phyloP scores from a whole-genome alignment of 1,140 invertebrate species.

The Contarinia nasturtii region DNA sequence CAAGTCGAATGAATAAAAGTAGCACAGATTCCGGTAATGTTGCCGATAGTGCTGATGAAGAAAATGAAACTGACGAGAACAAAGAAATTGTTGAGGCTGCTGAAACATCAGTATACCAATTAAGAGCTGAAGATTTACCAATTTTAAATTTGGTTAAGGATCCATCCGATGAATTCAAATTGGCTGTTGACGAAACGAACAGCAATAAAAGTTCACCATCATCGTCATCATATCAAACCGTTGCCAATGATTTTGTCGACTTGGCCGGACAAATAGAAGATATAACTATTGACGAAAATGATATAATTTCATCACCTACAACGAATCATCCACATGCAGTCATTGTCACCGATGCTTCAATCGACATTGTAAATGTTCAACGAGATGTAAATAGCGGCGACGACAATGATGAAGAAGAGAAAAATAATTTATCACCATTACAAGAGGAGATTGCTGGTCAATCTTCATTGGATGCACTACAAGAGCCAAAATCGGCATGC shows the following conservation, averaged over 20 bases:
- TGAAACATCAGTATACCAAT: conserved; percentile 8
- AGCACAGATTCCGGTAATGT: conserved; percentile 25
- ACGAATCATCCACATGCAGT: conserved; percentile 23
- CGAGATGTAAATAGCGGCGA: conserved; percentile 16
- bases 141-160: not conserved
- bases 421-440: conserved; percentile 15
- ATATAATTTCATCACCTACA: not conserved
- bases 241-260: conserved; percentile 19
- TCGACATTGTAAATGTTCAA: conserved; percentile 32
- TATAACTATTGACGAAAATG: not conserved
- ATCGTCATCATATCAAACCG: conserved; percentile 21
- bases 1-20: conserved; percentile 18
- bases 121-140: conserved; percentile 8
- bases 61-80: conserved; percentile 20
- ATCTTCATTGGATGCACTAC: conserved; percentile 18
- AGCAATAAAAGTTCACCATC: conserved; percentile 17
- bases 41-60: conserved; percentile 21
- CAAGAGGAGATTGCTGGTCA: conserved; percentile 15
- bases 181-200: not conserved
- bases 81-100: conserved; percentile 8
- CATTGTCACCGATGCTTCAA: conserved; percentile 43
- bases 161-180: not conserved
- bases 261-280: not conserved
- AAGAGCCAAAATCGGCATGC: conserved; percentile 33
- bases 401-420: conserved; percentile 20